Conservation (phyloP, 2,113 vertebrate species). For the Odontophorus gujanensis region DNA sequence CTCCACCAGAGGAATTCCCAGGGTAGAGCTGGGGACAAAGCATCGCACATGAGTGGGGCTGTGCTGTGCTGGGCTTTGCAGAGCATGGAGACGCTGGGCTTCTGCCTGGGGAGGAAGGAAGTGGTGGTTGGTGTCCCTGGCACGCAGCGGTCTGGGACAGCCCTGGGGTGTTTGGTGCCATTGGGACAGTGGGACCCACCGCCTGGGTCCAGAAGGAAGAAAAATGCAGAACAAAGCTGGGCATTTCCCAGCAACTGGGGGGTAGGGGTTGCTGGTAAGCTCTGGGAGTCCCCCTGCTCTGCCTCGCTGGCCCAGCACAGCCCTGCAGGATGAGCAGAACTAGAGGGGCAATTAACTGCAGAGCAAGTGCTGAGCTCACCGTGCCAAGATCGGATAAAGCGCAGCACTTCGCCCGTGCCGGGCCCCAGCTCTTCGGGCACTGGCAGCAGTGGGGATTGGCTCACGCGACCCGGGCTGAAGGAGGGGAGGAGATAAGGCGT, state of each 20-base stretch:
- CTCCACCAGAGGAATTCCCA: constrained; percentile 58
- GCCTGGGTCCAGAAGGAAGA: constrained; percentile 6
- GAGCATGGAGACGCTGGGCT: fast-evolving
- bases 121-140: neutral
- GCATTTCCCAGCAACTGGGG: neutral
- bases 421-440: neutral
- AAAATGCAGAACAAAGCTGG: fast-evolving
- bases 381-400: neutral
- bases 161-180: neutral
- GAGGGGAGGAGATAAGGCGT: constrained; percentile 38
- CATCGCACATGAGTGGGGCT: fast-evolving
- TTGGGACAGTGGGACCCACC: neutral
- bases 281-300: fast-evolving
- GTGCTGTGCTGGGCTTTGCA: neutral
- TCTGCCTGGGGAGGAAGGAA: neutral
- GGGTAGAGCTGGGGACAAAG: constrained; percentile 12
- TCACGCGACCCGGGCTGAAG: neutral
- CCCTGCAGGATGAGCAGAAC: neutral
- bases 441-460: neutral
- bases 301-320: neutral
- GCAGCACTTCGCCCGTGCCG: neutral
- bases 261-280: neutral
- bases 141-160: neutral
- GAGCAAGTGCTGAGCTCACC: neutral
- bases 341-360: neutral